Base-by-base conservation (phyloP, 2,888 invertebrate genomes). In the Dorcus hopei region DNA sequence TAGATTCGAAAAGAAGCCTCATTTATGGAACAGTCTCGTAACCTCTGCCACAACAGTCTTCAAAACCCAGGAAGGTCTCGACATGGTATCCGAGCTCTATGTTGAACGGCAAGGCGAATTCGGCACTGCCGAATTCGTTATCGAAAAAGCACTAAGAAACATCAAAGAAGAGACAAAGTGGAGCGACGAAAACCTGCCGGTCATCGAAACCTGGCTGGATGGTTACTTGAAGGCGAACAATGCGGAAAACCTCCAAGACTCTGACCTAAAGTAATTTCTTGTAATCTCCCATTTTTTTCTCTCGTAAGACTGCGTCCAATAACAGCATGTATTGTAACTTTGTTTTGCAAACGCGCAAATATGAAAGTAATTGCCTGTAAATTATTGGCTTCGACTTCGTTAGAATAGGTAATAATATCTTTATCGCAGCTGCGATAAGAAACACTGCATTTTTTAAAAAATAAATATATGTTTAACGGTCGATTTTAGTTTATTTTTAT, bases 141-240 rank as follows among this genome's bases (percentile, higher is more conserved):
- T 91, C 9, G 86, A 87, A 69, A 87, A 87, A 65, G 87, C 89
- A 0, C 77, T 90, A 69, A 85, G 83, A 66, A 89, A 87, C 62
- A 90, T 91, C 45, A 83, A 87, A 65, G 88, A 88, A 68, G 90
- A 90, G 71, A 86, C 87, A 0, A 84, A 86, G 68, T 92, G 91
- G 91, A 88, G 88, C 39, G 83, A 87, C 52, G 86, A 87, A 53
- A 91, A 90, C 71, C 74, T 91, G 3, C 90, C 90, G 0, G 85
- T 87, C 0, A 89, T 92, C 42, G 87, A 88, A 61, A 78, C 81
- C 8, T 91, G 91, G 91, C 77, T 92, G 2, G 85, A 87, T 59
- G 70, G 79, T 9, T 85, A 84, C 74, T 72, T 85, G 53, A 68
- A 70, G 59, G 65, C 63, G 16, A 74, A 76, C 64, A 64, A 70